These are phyloP conservation scores for Euglossa dilemma DNA, from an alignment of 1,140 invertebrate genomes.

Conservation along the genomic window DNA sequence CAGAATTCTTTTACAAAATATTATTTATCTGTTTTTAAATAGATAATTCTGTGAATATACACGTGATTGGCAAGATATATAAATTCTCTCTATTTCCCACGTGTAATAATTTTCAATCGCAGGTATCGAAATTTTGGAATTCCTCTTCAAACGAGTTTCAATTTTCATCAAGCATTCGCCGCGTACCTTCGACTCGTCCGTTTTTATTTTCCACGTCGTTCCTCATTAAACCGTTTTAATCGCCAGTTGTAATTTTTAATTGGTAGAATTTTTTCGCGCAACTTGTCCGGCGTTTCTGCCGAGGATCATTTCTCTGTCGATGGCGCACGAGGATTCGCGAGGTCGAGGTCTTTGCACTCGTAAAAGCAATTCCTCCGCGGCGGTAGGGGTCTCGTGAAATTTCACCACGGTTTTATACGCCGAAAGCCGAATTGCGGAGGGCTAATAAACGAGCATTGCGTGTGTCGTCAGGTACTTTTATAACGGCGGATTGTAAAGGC, in stretches of 20 bases:
- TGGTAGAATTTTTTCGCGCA: background rate
- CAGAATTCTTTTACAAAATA: no score
- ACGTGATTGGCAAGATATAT: no score
- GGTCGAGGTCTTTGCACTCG: slow-evolving; percentile 58
- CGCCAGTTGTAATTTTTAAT: background rate
- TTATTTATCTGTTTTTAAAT: no score
- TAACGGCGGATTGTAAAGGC: slow-evolving; percentile 55
- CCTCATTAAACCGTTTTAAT: no score
- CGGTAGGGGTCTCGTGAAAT: slow-evolving; percentile 52
- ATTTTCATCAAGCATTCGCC: no score
- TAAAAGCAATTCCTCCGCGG: slow-evolving; percentile 53
- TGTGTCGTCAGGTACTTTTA: slow-evolving; percentile 50
- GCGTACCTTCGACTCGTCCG: no score
- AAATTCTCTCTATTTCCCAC: no score
- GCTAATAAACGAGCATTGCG: slow-evolving; percentile 61
- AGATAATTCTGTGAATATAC: no score
- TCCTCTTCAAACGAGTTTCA: no score
- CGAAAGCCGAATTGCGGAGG: slow-evolving; percentile 44
- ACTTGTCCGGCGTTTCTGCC: background rate
- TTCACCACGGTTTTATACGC: slow-evolving; percentile 61
- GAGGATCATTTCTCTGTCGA: background rate
- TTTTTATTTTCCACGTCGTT: no score
- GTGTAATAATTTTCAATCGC: no score
- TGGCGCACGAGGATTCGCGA: slow-evolving; percentile 3
- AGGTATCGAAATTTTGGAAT: no score